These are phyloP conservation scores for Coryphaenoides rupestris DNA, from an alignment of 2,113 vertebrate species.

Conservation along the genomic window DNA sequence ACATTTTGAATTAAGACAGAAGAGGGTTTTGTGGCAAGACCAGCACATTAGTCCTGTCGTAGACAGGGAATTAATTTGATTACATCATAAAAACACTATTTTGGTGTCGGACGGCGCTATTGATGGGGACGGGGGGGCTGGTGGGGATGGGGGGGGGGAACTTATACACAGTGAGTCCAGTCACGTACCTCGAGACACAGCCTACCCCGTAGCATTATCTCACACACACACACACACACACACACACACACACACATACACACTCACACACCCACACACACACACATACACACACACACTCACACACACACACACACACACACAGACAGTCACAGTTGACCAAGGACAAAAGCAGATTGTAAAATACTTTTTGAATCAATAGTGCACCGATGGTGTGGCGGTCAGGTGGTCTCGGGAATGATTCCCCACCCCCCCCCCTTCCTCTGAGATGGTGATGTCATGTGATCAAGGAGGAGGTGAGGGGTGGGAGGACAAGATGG, in stretches of 20 bases:
- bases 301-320: constrained; percentile 13
- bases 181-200: constrained; percentile 61
- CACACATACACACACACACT: too few species aligned
- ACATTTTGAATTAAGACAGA: constrained; percentile 19
- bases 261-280: constrained; percentile 34
- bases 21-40: constrained; percentile 10
- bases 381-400: too few species aligned
- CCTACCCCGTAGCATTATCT: too few species aligned
- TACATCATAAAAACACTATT: constrained; percentile 20
- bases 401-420: too few species aligned
- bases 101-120: constrained; percentile 36
- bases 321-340: constrained; percentile 27
- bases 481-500: too few species aligned
- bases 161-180: constrained; percentile 53
- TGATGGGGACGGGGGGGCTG: constrained; percentile 7
- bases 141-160: constrained; percentile 34
- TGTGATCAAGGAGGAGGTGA: too few species aligned
- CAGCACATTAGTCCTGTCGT: constrained; percentile 12
- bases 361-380: constrained; percentile 6
- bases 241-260: constrained; percentile 26
- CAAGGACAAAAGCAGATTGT: constrained; percentile 34
- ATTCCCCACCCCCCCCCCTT: too few species aligned
- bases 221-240: constrained; percentile 56
- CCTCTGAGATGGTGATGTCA: too few species aligned
- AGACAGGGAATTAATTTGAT: constrained; percentile 14